phyloP scores from a whole-genome alignment of 2,113 vertebrate species.

The Sturnira hondurensis region DNA sequence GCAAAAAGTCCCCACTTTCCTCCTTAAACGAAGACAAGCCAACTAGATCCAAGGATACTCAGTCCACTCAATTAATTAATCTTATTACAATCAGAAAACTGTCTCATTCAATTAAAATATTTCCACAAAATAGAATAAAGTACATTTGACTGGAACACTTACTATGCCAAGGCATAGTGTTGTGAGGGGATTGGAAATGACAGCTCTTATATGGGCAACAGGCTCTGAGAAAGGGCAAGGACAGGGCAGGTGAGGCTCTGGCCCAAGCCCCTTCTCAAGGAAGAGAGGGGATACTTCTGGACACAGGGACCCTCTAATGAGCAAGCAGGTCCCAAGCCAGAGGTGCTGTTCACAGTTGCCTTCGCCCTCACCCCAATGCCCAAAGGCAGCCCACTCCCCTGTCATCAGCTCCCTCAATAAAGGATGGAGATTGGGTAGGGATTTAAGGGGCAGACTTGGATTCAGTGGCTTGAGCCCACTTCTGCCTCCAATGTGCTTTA shows the following conservation, averaged over 20 bases:
- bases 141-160: neutral
- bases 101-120: constrained; percentile 67
- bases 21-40: constrained; percentile 51
- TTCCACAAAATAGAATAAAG: constrained; percentile 52
- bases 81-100: constrained; percentile 70
- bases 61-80: constrained; percentile 73
- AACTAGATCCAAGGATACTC: constrained; percentile 60
- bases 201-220: neutral
- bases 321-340: too few species aligned
- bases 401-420: too few species aligned
- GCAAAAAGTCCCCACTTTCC: constrained; percentile 48
- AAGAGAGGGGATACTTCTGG: neutral
- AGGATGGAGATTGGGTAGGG: neutral
- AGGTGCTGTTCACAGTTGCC: fast-evolving
- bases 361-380: neutral
- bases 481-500: neutral
- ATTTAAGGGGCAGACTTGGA: neutral
- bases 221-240: neutral
- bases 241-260: too few species aligned
- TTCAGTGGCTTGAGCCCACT: neutral
- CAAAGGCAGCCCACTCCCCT: neutral
- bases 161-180: constrained; percentile 8
- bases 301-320: neutral
- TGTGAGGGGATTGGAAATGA: neutral
- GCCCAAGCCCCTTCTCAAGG: neutral